phyloP scores from a whole-genome alignment of 2,113 vertebrate genomes.

The Agelaius phoeniceus region DNA sequence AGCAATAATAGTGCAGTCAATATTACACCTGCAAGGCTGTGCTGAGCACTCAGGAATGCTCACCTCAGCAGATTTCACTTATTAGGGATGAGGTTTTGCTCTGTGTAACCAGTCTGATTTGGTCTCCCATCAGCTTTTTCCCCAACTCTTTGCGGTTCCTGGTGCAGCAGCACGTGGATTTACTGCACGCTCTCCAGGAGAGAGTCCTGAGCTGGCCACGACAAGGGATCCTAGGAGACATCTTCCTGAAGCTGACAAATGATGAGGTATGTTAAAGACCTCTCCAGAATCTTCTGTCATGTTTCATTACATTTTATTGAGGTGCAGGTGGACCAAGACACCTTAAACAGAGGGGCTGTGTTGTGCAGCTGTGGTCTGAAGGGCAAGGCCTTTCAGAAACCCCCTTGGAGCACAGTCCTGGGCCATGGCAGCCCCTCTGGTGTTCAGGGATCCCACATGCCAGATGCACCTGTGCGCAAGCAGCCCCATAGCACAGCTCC shows the following conservation, averaged over 20 bases:
- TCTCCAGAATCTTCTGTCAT: not conserved
- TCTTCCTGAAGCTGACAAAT: slow-evolving; percentile 93
- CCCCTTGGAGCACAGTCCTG: not conserved
- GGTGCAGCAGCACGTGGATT: slow-evolving; percentile 94
- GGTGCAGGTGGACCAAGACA: not conserved
- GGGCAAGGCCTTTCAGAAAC: not conserved
- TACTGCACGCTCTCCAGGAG: slow-evolving; percentile 92
- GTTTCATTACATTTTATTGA: not conserved
- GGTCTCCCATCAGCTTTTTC: slow-evolving; percentile 81
- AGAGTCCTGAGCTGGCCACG: slow-evolving; percentile 91
- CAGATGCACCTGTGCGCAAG: not conserved
- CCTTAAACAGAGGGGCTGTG: not conserved
- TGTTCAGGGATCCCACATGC: not conserved
- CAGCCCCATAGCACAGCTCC: not conserved
- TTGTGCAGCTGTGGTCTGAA: not conserved
- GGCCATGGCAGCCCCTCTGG: not conserved
- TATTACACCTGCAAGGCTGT: not conserved
- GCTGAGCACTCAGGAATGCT: not conserved
- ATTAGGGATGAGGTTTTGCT: not conserved
- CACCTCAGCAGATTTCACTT: not conserved
- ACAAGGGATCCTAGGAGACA: slow-evolving; percentile 95
- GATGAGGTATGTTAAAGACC: slow-evolving; percentile 83
- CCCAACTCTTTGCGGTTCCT: slow-evolving; percentile 92
- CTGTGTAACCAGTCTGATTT: slow-evolving; percentile 8
- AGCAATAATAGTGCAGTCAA: too few species aligned